Conservation (phyloP, 1,140 invertebrate genomes). For the Battus philenor region DNA sequence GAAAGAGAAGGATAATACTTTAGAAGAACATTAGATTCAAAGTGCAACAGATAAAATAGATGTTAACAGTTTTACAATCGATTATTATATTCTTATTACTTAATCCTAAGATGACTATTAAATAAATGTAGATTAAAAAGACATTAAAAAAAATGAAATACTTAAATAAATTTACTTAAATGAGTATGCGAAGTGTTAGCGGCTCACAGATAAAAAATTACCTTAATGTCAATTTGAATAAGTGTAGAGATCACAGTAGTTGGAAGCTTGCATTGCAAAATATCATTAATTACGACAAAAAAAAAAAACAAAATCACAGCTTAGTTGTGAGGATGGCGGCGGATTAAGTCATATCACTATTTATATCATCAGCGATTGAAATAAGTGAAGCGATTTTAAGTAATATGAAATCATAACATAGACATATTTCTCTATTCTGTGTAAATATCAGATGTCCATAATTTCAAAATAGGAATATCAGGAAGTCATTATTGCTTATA, state of each 20-base stretch:
- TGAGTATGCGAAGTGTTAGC: background rate
- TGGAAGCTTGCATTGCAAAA: conserved; percentile 35
- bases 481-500: too few species aligned
- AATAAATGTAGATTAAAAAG: background rate
- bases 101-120: conserved; percentile 3
- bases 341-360: too few species aligned
- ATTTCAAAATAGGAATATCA: too few species aligned
- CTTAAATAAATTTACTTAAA: conserved; percentile 3
- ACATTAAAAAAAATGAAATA: conserved; percentile 1
- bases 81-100: too few species aligned
- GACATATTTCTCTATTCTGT: too few species aligned
- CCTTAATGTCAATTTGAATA: conserved; percentile 14
- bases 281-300: conserved; percentile 30
- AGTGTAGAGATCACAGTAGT: conserved; percentile 39
- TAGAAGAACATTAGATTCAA: background rate
- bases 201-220: background rate
- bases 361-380: too few species aligned
- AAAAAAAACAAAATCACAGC: conserved; percentile 32
- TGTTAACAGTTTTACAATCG: too few species aligned
- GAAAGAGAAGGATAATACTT: background rate
- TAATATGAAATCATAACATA: too few species aligned
- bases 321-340: too few species aligned
- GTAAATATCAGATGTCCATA: too few species aligned
- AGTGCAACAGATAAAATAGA: background rate
- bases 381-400: too few species aligned